Base-by-base conservation (phyloP, 2,113 vertebrate genomes). In the Cochlearius cochlearius region DNA sequence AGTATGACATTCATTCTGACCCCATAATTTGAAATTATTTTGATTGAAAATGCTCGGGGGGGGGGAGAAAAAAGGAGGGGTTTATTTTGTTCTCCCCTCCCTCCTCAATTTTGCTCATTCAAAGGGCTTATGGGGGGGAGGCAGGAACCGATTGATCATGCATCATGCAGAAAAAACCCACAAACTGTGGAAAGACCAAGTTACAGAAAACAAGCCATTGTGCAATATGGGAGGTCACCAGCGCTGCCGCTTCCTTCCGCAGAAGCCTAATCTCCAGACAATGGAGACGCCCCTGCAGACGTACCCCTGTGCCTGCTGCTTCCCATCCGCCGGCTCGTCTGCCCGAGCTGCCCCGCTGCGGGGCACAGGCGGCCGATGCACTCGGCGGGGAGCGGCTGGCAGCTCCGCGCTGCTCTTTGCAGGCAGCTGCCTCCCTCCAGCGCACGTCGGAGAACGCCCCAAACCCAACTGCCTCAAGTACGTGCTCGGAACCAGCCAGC, bases 1-100 rank as follows among this genome's bases (percentile, higher is more conserved):
- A 97, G 80, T 97, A 98, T 94, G 96, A 94, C 95, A 97, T 97
- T 98, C 89, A 95, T 96, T 95, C 78, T 97, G 95, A 94, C 64
- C 94, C 93, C 49, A 60, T 95, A 97, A 98, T 94, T 82, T 97
- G 92, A 97, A 98, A 97, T 95, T 90, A 96, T 93, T 95, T 96
- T 91, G 91, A 97, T 81, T 94, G 78, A 97, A 98, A 97, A 96
- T 72, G 53, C 90, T 91, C 56, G 59, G 43, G 27, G 71, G 92
- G 56, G 13, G 5, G 4, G 13, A 72, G 93, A 86, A 97, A 82
- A 60, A 23, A 12, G 78, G 69, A 39, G 26, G 39, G 11, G 2
- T 82, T 97, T 90, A 86, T 92, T 90, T 86, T 63, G 13, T 55
- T 88, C 41, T 81, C 39, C 14, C 19, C 41, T 55, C 34, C 30